Evolutionary conservation across 2,888 invertebrate species (phyloP), one percentile per base, ranked within the genome.

Genomic region (Drosophila bunnanda): DNA sequence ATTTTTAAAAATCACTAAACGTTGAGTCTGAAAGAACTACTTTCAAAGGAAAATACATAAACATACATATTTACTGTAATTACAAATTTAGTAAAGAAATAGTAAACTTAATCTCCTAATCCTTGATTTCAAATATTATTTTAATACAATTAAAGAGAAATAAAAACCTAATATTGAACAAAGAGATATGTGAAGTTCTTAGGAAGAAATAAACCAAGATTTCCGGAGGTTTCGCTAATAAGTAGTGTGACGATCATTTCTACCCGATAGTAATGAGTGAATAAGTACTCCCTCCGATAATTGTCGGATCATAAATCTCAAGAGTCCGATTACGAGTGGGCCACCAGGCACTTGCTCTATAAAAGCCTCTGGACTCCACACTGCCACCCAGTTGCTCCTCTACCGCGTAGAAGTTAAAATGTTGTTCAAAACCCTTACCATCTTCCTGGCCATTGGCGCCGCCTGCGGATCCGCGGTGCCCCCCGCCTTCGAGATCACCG

Each of bases 391-490:
- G 50, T 50, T 32, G 9, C 17, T 50, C 5, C 20, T 32, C 15
- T 32, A 20, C 15, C 20, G 15, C 9, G 20, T 0, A 32, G 1
- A 48, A 48, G 17, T 48, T 1, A 50, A 50, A 50, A 50, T 50
- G 50, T 9, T 50, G 0, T 32, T 50, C 20, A 50, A 50, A 20
- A 32, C 13, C 9, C 20, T 50, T 2, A 32, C 50, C 50, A 9
- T 32, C 5, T 50, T 50, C 20, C 20, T 50, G 50, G 32, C 20
- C 20, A 32, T 50, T 20, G 50, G 50, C 1, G 20, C 15, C 20
- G 50, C 20, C 15, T 50, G 32, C 1, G 50, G 50, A 5, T 32
- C 50, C 50, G 50, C 20, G 0, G 50, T 50, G 9, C 50, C 50
- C 30, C 0, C 50, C 15, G 15, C 32, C 32, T 50, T 32, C 20